Evolutionary conservation across 1,140 invertebrate species (phyloP).

Genomic region (Magallana angulata): DNA sequence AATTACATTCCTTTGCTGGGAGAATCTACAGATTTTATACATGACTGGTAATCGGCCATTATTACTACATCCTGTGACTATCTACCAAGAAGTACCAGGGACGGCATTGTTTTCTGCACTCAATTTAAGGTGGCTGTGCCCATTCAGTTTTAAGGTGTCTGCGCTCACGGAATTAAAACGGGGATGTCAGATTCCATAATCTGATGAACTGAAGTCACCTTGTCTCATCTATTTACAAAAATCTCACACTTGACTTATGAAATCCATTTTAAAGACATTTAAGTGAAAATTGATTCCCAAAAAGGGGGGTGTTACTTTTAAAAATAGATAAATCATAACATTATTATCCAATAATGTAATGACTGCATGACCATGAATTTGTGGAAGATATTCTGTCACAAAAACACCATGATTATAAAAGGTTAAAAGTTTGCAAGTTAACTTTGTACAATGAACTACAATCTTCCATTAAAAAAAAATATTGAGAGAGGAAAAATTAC

Average conservation of each 20-base stretch:
- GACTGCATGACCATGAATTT: too few species aligned
- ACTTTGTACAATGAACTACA: too few species aligned
- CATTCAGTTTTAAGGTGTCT: neutral
- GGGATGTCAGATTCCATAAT: neutral
- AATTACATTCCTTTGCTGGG: neutral
- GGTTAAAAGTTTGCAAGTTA: too few species aligned
- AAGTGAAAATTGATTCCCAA: neutral
- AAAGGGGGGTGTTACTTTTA: neutral
- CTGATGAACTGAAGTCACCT: neutral
- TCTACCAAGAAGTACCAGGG: neutral
- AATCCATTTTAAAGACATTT: neutral
- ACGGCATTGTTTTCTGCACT: neutral
- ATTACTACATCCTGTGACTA: neutral
- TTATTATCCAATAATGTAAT: too few species aligned
- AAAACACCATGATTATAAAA: too few species aligned
- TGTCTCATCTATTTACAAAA: neutral
- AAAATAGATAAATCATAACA: neutral
- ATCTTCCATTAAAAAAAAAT: too few species aligned
- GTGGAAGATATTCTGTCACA: too few species aligned
- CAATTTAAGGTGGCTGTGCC: neutral
- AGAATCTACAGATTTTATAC: neutral
- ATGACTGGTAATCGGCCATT: neutral
- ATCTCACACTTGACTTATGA: conserved; percentile 22
- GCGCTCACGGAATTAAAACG: neutral
- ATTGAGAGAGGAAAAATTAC: too few species aligned